A percentile compares a stretch with the other conserved stretches of the same genome.
Evolutionary conservation across 2,113 vertebrate genomes (phyloP).

Genomic region (Gopherus evgoodei): DNA sequence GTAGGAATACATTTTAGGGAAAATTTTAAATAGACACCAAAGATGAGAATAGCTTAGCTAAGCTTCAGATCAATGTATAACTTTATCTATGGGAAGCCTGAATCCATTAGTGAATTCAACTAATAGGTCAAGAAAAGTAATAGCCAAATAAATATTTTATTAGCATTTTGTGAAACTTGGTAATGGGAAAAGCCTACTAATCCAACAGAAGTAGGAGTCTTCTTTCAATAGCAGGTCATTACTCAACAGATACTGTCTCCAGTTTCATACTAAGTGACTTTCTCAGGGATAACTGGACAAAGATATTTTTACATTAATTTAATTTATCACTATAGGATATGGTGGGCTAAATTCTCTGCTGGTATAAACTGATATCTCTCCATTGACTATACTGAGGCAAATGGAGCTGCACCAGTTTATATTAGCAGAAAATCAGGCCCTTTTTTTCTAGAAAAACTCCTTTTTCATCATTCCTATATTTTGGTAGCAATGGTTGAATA

Average conservation of each 20-base stretch:
- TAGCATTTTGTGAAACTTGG: constrained; percentile 86
- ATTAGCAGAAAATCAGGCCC: neutral
- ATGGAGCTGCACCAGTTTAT: neutral
- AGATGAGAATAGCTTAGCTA: neutral
- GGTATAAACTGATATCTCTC: neutral
- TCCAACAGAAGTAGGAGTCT: constrained; percentile 40
- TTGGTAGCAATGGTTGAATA: neutral
- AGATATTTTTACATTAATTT: constrained; percentile 28
- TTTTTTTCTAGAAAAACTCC: neutral
- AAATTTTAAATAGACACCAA: neutral
- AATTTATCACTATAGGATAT: neutral
- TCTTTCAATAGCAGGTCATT: constrained; percentile 27
- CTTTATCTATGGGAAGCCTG: constrained; percentile 78
- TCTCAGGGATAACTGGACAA: neutral
- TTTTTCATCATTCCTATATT: neutral
- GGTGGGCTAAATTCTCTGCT: neutral
- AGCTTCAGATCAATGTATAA: constrained; percentile 30
- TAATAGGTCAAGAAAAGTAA: constrained; percentile 92
- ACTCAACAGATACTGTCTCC: neutral
- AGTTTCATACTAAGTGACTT: constrained; percentile 8
- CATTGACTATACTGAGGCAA: neutral
- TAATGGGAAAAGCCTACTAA: constrained; percentile 81
- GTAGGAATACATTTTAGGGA: neutral
- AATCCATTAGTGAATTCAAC: constrained; percentile 90
- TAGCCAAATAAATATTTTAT: constrained; percentile 92